Conservation (phyloP, 2,797 vertebrate genomes). For the Nyctibius grandis region DNA sequence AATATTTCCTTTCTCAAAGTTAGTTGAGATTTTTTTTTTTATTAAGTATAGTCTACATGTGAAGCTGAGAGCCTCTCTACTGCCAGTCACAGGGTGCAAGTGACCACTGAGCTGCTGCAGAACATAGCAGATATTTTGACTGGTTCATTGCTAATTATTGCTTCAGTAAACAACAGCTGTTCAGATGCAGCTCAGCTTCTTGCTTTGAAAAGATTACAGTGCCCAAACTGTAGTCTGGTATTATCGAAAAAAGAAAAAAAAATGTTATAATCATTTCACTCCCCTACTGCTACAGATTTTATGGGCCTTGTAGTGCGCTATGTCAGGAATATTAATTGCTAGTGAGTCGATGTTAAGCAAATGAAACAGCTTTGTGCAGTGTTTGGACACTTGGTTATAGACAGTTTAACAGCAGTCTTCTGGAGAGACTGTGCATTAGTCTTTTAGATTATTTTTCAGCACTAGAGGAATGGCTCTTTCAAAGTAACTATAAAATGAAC, state of each 20-base stretch:
- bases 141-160: slow-evolving; percentile 51
- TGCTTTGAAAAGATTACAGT: slow-evolving; percentile 65
- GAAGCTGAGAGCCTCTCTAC: background rate
- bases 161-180: slow-evolving; percentile 69
- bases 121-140: slow-evolving; percentile 47
- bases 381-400: slow-evolving; percentile 64
- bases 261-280: slow-evolving; percentile 57
- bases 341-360: slow-evolving; percentile 40
- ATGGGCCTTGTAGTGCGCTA: slow-evolving; percentile 27
- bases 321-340: slow-evolving; percentile 58
- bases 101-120: background rate
- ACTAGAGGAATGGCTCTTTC: slow-evolving; percentile 26
- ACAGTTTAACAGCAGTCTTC: slow-evolving; percentile 62
- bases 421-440: slow-evolving; percentile 33
- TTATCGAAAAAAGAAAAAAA: slow-evolving; percentile 34
- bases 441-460: slow-evolving; percentile 51
- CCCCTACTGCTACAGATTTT: slow-evolving; percentile 59
- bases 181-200: slow-evolving; percentile 40
- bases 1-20: background rate
- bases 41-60: background rate
- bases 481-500: slow-evolving; percentile 56
- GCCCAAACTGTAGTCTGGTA: slow-evolving; percentile 41
- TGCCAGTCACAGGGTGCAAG: background rate
- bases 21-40: background rate
- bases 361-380: slow-evolving; percentile 48